Evolutionary conservation across 2,113 vertebrate genomes (phyloP).

Genomic region (Clarias macrocephalus): DNA sequence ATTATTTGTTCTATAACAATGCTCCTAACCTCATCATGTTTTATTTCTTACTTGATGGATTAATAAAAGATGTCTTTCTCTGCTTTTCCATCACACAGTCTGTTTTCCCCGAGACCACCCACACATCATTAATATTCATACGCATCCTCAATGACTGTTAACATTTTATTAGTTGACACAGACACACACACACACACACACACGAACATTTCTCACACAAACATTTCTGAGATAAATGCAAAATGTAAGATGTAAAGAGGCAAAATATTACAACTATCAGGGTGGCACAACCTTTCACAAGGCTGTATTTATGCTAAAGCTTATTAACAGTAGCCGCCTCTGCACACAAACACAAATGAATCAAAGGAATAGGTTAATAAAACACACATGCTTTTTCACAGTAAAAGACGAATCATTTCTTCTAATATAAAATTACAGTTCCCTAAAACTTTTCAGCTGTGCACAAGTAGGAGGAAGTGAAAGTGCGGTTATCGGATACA

Average conservation of each 20-base stretch:
- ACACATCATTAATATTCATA: not conserved
- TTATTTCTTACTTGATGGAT: not conserved
- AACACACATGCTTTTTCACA: not conserved
- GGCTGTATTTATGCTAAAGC: not conserved
- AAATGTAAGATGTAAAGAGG: not conserved
- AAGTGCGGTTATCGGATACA: not conserved
- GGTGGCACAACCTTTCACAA: not conserved
- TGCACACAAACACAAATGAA: not conserved
- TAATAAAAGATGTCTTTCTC: not conserved
- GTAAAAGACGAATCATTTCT: not conserved
- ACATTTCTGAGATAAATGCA: not conserved
- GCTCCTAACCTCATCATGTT: not conserved
- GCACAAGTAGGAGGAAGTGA: not conserved
- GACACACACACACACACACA: not conserved
- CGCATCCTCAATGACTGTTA: not conserved
- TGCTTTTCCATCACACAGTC: not conserved
- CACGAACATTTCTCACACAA: not conserved
- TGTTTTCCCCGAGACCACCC: not conserved
- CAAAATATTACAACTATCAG: not conserved
- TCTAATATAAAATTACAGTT: not conserved
- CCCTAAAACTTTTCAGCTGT: not conserved
- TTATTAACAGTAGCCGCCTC: not conserved
- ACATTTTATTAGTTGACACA: not conserved
- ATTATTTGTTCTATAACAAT: not conserved
- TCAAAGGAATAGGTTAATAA: not conserved